phyloP scores from a whole-genome alignment of 23 tunicate genomes.

The Corella eumyota region DNA sequence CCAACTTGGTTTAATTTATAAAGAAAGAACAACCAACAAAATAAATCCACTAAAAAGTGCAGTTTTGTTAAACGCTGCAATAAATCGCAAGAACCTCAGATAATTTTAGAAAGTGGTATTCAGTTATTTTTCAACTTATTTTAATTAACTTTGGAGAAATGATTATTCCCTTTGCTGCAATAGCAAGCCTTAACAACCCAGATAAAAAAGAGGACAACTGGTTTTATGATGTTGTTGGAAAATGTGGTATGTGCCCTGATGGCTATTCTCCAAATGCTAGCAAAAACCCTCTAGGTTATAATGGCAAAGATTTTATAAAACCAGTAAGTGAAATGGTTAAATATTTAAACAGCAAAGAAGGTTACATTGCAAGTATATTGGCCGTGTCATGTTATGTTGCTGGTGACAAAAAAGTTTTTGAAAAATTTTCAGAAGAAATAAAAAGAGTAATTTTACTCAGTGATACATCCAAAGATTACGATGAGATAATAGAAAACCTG shows the following conservation, averaged over 20 bases:
- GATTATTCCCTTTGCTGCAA: constrained; percentile 13
- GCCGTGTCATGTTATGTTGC: not conserved
- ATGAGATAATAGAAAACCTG: not conserved
- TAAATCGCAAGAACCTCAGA: no score
- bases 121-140: constrained; percentile 39
- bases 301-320: constrained; percentile 27
- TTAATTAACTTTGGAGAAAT: constrained; percentile 26
- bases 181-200: constrained; percentile 9
- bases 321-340: constrained; percentile 22
- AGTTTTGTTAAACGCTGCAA: no score
- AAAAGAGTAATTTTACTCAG: no score
- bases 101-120: constrained; percentile 43
- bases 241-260: constrained; percentile 34
- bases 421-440: no score
- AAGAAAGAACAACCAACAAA: no score
- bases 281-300: constrained; percentile 31
- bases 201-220: not conserved
- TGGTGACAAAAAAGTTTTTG: no score
- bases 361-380: not conserved
- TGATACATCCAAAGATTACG: no score
- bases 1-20: no score
- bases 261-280: constrained; percentile 46
- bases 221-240: constrained; percentile 33
- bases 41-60: no score
- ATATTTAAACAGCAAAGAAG: constrained; percentile 5